These are phyloP conservation scores for Popillia japonica DNA, from an alignment of 1,140 invertebrate species.

Conservation along the genomic window DNA sequence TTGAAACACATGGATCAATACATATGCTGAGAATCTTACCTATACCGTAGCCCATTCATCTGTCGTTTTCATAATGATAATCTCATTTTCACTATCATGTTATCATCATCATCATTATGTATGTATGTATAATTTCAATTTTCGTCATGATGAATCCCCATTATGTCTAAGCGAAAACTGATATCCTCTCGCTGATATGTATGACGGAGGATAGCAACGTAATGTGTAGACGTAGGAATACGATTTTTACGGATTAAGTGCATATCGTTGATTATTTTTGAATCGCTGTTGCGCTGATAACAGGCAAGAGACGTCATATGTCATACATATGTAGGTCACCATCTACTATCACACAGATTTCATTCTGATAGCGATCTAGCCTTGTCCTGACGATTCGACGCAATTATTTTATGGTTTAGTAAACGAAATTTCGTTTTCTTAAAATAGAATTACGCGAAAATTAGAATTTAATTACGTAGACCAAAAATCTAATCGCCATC, in stretches of 20 bases:
- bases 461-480: background rate
- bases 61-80: constrained; percentile 29
- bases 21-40: constrained; percentile 49
- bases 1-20: constrained; percentile 50
- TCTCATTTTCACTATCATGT: constrained; percentile 27
- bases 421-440: background rate
- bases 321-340: background rate
- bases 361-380: background rate
- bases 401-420: background rate
- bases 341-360: constrained; percentile 1
- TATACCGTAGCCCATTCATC: constrained; percentile 43
- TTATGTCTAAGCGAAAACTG: too few relatives aligned
- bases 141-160: too few relatives aligned
- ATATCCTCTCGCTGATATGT: too few relatives aligned
- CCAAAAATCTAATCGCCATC: too few relatives aligned
- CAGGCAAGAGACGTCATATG: constrained; percentile 5
- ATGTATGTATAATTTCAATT: background rate
- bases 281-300: too few relatives aligned
- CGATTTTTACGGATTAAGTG: too few relatives aligned
- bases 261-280: too few relatives aligned
- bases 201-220: too few relatives aligned
- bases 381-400: background rate
- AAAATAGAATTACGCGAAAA: background rate
- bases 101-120: too few relatives aligned
- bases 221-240: too few relatives aligned